phyloP scores from a whole-genome alignment of 92 coral and sea anemone species.

The Parazoanthus darwini region DNA sequence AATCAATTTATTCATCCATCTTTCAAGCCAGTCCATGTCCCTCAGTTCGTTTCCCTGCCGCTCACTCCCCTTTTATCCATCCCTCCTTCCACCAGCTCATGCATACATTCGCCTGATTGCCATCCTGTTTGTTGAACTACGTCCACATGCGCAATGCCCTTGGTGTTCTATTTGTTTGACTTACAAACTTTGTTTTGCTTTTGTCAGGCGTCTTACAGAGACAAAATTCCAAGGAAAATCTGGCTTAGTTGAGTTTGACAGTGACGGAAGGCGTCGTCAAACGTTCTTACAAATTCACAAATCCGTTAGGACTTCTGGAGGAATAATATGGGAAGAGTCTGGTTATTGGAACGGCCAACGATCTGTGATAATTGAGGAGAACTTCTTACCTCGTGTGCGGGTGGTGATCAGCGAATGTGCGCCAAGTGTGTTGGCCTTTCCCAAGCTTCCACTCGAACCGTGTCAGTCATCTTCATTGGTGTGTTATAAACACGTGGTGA shows the following conservation, averaged over 20 bases:
- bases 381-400: slow-evolving; percentile 41
- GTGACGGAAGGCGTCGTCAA: slow-evolving; percentile 59
- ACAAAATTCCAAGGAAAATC: slow-evolving; percentile 64
- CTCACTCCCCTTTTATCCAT: not conserved
- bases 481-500: slow-evolving; percentile 52
- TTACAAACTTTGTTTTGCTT: not conserved
- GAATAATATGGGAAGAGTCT: slow-evolving; percentile 39
- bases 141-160: not conserved
- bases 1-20: not conserved
- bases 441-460: slow-evolving; percentile 60
- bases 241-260: slow-evolving; percentile 68
- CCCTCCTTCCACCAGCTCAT: not conserved
- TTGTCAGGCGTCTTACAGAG: slow-evolving; percentile 1
- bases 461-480: slow-evolving; percentile 61
- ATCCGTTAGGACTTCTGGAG: slow-evolving; percentile 27
- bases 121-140: not conserved
- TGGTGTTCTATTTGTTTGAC: not conserved
- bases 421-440: slow-evolving; percentile 69
- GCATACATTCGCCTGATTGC: not conserved
- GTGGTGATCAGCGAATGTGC: slow-evolving; percentile 72
- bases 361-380: slow-evolving; percentile 34
- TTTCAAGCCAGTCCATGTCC: not conserved
- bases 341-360: slow-evolving; percentile 70
- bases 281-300: slow-evolving; percentile 45
- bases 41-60: not conserved